Evolutionary conservation across 2,113 vertebrate species (phyloP), one percentile per base, ranked within the genome.

Genomic region (Motacilla alba): DNA sequence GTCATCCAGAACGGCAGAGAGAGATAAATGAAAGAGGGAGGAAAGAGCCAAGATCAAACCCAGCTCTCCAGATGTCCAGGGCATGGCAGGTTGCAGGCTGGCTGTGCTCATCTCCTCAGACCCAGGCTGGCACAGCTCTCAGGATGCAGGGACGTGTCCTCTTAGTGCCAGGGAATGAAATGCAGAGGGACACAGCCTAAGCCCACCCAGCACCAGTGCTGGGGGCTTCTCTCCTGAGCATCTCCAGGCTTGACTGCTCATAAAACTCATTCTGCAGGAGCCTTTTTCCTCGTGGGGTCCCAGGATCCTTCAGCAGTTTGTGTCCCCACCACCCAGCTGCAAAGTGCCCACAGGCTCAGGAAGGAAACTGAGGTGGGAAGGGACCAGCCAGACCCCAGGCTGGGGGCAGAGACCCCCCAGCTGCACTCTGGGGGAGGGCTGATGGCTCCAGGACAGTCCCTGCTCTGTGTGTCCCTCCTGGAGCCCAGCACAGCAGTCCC

Each of bases 61-160:
- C 81, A 8, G 66, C 14, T 75, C 63, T 81, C 64, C 89, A 63
- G 80, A 9, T 63, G 83, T 68, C 55, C 0, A 0, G 63, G 50
- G 43, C 83, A 22, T 0, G 1, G 87, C 64, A 47, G 74, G 78
- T 14, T 26, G 50, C 49, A 26, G 74, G 59, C 37, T 90, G 24
- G 7, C 1, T 2, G 0, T 10, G 63, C 58, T 72, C 24, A 1
- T 10, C 85, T 50, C 73, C 88, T 68, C 9, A 5, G 39, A 8
- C 9, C 39, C 52, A 6, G 0, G 0, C 80, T 33, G 62, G 62
- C 76, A 10, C 41, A 21, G 78, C 68, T n/a, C 90, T 44, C 2
- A 0, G 59, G 74, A 8, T 1, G 2, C 9, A 1, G 4, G 22
- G 21, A 19, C 0, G 1, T 1, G 28, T 35, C 7, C 69, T 26